A percentile compares a stretch with the other conserved stretches of the same genome.
Evolutionary conservation across 2,113 vertebrate species (phyloP).

Genomic region (Sardina pilchardus): DNA sequence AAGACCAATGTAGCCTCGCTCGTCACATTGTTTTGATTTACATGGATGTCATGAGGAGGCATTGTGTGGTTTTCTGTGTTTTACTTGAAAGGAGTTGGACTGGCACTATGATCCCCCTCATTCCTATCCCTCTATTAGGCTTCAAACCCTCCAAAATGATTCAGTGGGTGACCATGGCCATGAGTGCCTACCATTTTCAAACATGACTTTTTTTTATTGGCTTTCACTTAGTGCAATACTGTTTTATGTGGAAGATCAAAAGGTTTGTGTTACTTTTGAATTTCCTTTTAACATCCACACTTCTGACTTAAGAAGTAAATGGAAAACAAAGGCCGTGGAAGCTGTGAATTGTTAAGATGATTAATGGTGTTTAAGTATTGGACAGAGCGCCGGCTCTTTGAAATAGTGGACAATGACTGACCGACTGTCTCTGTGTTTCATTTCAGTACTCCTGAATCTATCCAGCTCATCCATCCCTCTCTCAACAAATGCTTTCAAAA

Average conservation of each 20-base stretch:
- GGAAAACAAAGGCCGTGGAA: not conserved
- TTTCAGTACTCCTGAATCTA: not conserved
- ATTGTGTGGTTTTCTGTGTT: not conserved
- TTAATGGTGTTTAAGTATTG: not conserved
- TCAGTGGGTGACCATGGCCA: not conserved
- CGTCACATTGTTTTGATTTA: not conserved
- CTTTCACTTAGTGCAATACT: not conserved
- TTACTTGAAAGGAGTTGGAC: not conserved
- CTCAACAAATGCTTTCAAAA: not conserved
- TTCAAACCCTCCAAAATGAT: not conserved
- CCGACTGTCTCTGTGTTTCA: not conserved
- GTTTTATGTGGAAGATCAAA: not conserved
- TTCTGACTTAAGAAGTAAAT: not conserved
- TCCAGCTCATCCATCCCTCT: not conserved
- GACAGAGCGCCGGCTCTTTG: not conserved
- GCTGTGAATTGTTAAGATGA: not conserved
- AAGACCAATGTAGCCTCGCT: not conserved
- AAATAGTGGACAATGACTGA: not conserved
- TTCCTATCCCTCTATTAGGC: not conserved
- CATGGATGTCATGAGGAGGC: not conserved
- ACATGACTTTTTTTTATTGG: not conserved
- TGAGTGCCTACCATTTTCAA: not conserved
- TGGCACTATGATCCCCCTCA: not conserved
- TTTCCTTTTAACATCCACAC: not conserved
- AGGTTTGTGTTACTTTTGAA: not conserved